Base-by-base conservation (phyloP, 2,888 invertebrate species). In the Automeris io region DNA sequence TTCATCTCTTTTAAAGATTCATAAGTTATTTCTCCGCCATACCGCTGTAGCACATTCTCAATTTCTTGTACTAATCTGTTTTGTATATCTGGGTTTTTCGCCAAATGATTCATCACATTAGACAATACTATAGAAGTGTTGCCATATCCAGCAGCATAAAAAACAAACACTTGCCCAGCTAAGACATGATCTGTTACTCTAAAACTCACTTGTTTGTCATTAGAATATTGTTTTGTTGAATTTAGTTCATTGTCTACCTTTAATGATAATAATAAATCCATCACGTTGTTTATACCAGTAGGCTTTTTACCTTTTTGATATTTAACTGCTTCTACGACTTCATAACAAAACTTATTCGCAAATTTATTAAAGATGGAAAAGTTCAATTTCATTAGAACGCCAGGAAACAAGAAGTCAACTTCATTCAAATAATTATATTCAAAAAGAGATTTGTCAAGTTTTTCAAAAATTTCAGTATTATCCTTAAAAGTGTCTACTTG, bases 61-160 rank as follows among this genome's bases (percentile, higher is more conserved):
- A 86, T 65, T 55, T 73, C 71, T 22, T 46, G 33, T 25, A 54
- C 44, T 13, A 78, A 45, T 45, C 56, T 73, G 0, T 75, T 58
- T 54, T 87, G 86, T 2, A 63, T 43, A 6, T 73, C 56, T 12
- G 63, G 67, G 49, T 82, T 58, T 5, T 57, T 46, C 0, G 85
- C 81, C 21, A 87, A 56, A 42, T 76, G 64, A 37, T 70, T 78
- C 13, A 79, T 41, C 11, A 65, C 52, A 38, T 69, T 80, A 9
- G 73, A 60, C 35, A 77, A 50, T 3, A 68, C 54, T 3, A 75
- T 57, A 1, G 81, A 70, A 18, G 72, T 77, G 6, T 82, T 83
- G 36, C 80, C 82, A 44, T 74, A 85, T 0, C 86, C 86, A 16
- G 79, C 87, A 1, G 63, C 55, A 40, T 73, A 81, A 48, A 82